Percentiles rank a stretch among this genome's conserved stretches.
Conservation (phyloP, 2,888 invertebrate genomes). For the Saturnia pavonia region DNA sequence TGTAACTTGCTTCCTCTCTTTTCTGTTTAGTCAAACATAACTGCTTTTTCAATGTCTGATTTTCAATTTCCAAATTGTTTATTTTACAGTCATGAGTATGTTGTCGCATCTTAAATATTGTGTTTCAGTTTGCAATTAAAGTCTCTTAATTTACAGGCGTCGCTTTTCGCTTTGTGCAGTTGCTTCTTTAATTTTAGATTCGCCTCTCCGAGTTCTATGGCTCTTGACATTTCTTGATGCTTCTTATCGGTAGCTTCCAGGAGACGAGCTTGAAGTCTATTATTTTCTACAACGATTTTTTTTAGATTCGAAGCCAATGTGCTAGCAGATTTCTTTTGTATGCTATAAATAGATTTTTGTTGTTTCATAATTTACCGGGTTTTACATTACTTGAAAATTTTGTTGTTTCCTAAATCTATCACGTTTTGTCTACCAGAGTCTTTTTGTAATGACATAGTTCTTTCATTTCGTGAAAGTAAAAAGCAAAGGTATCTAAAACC, state of each 20-base stretch:
- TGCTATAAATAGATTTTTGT: conserved; percentile 30
- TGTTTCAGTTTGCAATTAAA: conserved; percentile 30
- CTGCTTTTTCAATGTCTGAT: conserved; percentile 45
- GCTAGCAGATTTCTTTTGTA: conserved; percentile 25
- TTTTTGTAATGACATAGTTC: too few relatives aligned
- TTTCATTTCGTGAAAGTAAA: too few relatives aligned
- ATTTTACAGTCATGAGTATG: conserved; percentile 34
- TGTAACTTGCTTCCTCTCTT: conserved; percentile 54
- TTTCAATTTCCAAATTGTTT: conserved; percentile 47
- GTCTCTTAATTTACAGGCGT: conserved; percentile 42
- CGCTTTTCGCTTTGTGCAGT: conserved; percentile 45
- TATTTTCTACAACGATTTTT: conserved; percentile 47
- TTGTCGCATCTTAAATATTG: conserved; percentile 29
- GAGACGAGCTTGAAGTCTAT: conserved; percentile 43
- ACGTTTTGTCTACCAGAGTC: neutral
- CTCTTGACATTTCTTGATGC: conserved; percentile 71
- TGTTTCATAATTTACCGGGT: conserved; percentile 38
- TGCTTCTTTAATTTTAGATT: conserved; percentile 45
- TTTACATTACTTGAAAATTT: neutral
- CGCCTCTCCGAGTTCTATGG: conserved; percentile 62
- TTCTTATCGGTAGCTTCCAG: conserved; percentile 59
- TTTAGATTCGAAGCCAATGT: conserved; percentile 31
- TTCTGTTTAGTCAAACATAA: conserved; percentile 49
- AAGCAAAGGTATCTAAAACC: too few relatives aligned
- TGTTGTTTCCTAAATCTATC: conserved; percentile 1